Evolutionary conservation across 2,113 vertebrate genomes (phyloP).

Genomic region (Myiozetetes cayanensis): DNA sequence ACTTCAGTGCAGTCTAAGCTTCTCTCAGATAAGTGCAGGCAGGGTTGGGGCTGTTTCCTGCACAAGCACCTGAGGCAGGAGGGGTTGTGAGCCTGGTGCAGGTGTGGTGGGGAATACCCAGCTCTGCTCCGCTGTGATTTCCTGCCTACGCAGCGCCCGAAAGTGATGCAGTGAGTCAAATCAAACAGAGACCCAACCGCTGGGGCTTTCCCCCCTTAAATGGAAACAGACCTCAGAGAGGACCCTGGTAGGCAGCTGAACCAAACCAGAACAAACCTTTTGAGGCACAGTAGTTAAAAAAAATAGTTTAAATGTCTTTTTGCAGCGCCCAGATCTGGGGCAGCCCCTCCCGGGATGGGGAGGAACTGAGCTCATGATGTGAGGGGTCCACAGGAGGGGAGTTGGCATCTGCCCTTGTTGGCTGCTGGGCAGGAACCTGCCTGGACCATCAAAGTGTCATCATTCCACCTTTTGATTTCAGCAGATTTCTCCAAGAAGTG

Average conservation of each 20-base stretch:
- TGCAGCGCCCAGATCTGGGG: background rate
- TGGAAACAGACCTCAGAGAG: background rate
- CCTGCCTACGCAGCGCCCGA: background rate
- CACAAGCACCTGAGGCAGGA: background rate
- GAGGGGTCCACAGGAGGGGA: background rate
- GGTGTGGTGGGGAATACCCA: background rate
- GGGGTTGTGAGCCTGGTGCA: accelerated
- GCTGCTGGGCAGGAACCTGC: background rate
- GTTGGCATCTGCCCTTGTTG: background rate
- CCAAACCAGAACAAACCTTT: background rate
- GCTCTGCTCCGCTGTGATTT: background rate
- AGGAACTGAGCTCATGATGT: accelerated
- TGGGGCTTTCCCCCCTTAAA: background rate
- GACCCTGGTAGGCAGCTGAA: background rate
- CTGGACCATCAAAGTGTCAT: background rate
- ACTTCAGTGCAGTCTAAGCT: background rate
- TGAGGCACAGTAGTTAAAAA: background rate
- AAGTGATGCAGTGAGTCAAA: background rate
- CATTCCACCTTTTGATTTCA: background rate
- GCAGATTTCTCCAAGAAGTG: background rate
- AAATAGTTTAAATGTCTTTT: background rate
- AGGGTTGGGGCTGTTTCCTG: background rate
- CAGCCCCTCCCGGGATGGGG: background rate
- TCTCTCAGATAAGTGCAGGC: background rate
- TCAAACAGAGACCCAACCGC: background rate